Percentiles rank a stretch among this genome's conserved stretches.
These are phyloP conservation scores for Heloderma charlesbogerti DNA, from an alignment of 2,113 vertebrate genomes.

Conservation along the genomic window DNA sequence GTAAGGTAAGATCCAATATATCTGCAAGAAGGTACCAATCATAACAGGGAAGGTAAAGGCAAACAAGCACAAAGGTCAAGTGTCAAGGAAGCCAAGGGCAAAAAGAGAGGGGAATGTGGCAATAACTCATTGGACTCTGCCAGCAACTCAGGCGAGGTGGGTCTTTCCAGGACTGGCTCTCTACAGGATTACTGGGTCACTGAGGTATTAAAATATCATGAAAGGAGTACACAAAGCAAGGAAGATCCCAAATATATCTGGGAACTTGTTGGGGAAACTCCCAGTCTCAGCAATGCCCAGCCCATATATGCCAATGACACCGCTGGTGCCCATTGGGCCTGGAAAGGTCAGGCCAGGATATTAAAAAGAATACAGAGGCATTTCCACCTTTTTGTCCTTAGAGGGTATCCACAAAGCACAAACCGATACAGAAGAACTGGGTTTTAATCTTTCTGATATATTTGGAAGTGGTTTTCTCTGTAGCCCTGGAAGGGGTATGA, in stretches of 20 bases:
- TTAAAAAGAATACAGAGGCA: neutral
- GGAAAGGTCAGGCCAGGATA: neutral
- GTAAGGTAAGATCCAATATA: no score
- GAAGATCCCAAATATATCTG: neutral
- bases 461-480: neutral
- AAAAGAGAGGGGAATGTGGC: no score
- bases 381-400: neutral
- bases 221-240: neutral
- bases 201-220: neutral
- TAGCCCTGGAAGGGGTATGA: neutral
- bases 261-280: neutral
- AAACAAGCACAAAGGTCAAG: no score
- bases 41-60: no score
- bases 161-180: no score
- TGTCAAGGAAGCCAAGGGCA: no score
- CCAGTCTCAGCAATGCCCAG: neutral
- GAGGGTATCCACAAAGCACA: neutral
- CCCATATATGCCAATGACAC: neutral
- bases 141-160: no score
- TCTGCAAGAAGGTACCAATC: no score
- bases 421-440: neutral
- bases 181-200: no score
- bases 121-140: no score
- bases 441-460: neutral
- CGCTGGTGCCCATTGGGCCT: neutral